Evolutionary conservation across 2,797 vertebrate species (phyloP), one percentile per base, ranked within the genome.

Genomic region (Neoniphon sammara): DNA sequence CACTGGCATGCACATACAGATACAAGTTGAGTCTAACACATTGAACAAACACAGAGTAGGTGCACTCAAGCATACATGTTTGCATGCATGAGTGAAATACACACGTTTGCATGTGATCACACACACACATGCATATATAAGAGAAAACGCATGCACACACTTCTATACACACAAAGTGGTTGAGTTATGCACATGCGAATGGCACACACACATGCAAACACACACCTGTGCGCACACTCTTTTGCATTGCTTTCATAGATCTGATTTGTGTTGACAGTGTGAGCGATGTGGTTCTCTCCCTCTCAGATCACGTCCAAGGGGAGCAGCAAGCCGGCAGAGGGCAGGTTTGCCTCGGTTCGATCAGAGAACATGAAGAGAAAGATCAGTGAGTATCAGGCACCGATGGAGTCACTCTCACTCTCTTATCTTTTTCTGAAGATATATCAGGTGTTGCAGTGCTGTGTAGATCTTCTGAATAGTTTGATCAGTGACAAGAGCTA

Each of bases 291-390:
- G 12, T 36, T 53, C 39, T 91, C 66, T 92, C 58, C 73, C 76
- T 84, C 73, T 70, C 70, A 99, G 97, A 96, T 98, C 89, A 96
- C 96, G 2, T 97, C 96, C 12, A 97, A 95, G 77, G 95, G 96
- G 20, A 96, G 84, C 57, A 68, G 70, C 23, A 86, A 94, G 57
- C 89, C 91, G 0, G 59, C 89, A 15, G 94, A 95, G 67, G 73
- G 77, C 69, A 92, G 93, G 52, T 94, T 92, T 68, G 80, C 91
- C 25, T 73, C 94, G 3, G 64, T 92, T 47, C 75, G 90, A 1
- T 90, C 95, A 20, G 95, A 96, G 77, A 97, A 95, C 79, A 85
- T 58, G 81, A 97, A 96, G 88, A 94, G 96, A 77, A 98, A 97
- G 86, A 99, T 99, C 87, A 96, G 98, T 98, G 89, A 93, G 96